Evolutionary conservation across 2,113 vertebrate genomes (phyloP).

Genomic region (Sterna hirundo): DNA sequence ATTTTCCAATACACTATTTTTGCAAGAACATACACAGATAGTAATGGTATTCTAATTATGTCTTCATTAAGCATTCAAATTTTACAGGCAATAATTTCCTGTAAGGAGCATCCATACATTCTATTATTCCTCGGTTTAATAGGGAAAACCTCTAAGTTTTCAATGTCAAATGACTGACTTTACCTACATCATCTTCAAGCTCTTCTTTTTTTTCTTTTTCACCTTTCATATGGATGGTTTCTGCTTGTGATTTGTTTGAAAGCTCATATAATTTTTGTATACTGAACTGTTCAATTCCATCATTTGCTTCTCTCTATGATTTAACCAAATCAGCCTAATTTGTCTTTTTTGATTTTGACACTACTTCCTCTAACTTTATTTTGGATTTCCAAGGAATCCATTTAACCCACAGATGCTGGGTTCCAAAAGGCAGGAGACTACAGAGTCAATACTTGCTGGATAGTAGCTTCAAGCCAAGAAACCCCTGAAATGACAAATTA

Average conservation of each 20-base stretch:
- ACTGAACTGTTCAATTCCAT: not conserved
- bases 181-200: not conserved
- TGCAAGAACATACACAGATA: not conserved
- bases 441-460: not conserved
- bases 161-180: not conserved
- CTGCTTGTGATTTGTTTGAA: not conserved
- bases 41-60: not conserved
- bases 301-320: not conserved
- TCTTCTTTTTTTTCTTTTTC: not conserved
- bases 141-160: not conserved
- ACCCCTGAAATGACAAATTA: not conserved
- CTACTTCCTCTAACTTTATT: not conserved
- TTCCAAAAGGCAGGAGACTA: not conserved
- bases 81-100: not conserved
- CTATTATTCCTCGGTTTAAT: not conserved
- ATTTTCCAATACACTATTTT: not conserved
- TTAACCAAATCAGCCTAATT: not conserved
- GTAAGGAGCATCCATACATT: not conserved
- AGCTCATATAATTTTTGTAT: not conserved
- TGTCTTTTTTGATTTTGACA: not conserved
- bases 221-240: not conserved
- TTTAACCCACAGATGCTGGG: not conserved
- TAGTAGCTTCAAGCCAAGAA: not conserved
- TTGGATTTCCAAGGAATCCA: not conserved
- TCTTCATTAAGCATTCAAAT: not conserved